These are phyloP conservation scores for Xiphias gladius DNA, from an alignment of 2,113 vertebrate genomes.

Conservation along the genomic window DNA sequence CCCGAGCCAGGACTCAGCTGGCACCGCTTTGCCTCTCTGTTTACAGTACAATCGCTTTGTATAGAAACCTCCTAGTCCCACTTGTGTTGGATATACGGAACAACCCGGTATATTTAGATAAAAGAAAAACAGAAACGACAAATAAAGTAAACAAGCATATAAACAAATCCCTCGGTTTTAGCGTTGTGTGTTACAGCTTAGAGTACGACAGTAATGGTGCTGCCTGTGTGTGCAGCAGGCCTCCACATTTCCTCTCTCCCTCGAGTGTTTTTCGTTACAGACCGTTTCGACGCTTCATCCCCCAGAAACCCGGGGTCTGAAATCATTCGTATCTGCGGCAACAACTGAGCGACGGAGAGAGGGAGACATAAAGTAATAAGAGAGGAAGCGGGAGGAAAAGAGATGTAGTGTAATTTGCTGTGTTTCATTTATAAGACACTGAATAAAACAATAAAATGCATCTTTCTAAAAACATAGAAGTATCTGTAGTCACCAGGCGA, in stretches of 20 bases:
- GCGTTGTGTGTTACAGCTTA: slow-evolving; percentile 59
- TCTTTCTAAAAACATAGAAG: slow-evolving; percentile 51
- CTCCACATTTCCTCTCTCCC: not conserved
- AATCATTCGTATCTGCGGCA: not conserved
- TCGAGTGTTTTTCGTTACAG: not conserved
- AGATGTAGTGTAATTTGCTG: slow-evolving; percentile 44
- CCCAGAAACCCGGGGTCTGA: not conserved
- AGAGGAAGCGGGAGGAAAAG: not conserved
- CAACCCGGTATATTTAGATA: slow-evolving; percentile 14
- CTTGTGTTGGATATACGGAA: not conserved
- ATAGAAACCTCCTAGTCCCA: slow-evolving; percentile 12
- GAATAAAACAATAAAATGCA: slow-evolving; percentile 40
- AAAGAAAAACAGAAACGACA: slow-evolving; percentile 1
- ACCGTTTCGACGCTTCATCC: not conserved
- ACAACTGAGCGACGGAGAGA: not conserved
- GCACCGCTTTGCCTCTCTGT: not conserved
- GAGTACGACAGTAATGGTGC: slow-evolving; percentile 11
- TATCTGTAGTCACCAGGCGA: not conserved
- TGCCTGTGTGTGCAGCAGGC: slow-evolving; percentile 2
- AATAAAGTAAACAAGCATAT: slow-evolving; percentile 46
- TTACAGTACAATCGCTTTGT: slow-evolving; percentile 60
- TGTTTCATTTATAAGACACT: slow-evolving; percentile 28
- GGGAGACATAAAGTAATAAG: not conserved
- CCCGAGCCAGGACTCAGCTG: not conserved
- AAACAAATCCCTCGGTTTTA: slow-evolving; percentile 26